A percentile compares a stretch with the other conserved stretches of the same genome.
phyloP scores from a whole-genome alignment of 2,888 invertebrate genomes.

The Phyto melanocephala region DNA sequence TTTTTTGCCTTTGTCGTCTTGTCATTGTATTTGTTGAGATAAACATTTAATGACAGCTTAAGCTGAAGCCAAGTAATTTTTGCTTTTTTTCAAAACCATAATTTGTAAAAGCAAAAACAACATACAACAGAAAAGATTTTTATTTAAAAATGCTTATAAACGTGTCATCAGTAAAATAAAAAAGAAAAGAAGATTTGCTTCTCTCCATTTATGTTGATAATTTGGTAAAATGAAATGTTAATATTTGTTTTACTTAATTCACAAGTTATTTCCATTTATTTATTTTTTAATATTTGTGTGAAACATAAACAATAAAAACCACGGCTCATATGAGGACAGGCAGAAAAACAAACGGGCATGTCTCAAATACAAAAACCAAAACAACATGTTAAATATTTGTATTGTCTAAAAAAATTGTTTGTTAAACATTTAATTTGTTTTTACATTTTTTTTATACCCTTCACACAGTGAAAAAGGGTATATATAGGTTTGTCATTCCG shows the following conservation, averaged over 20 bases:
- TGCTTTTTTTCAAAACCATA: not conserved
- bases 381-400: conserved; percentile 49
- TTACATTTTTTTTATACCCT: conserved; percentile 7
- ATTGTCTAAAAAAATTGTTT: conserved; percentile 55
- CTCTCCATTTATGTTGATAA: conserved; percentile 20
- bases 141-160: too few relatives aligned
- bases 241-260: conserved; percentile 42
- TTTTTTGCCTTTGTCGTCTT: conserved; percentile 41
- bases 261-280: conserved; percentile 34
- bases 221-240: conserved; percentile 30
- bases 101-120: not conserved
- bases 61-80: conserved; percentile 41
- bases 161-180: too few relatives aligned
- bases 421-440: conserved; percentile 30
- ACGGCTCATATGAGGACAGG: not conserved
- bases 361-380: conserved; percentile 3
- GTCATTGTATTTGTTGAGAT: conserved; percentile 56
- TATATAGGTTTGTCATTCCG: too few relatives aligned
- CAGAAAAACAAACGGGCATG: not conserved
- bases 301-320: conserved; percentile 56
- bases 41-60: conserved; percentile 64
- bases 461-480: too few relatives aligned
- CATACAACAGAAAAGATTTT: conserved; percentile 25
- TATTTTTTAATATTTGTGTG: conserved; percentile 57
- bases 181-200: not conserved